Conservation (phyloP, 1,140 invertebrate genomes). For the Himalopsyche phryganea region DNA sequence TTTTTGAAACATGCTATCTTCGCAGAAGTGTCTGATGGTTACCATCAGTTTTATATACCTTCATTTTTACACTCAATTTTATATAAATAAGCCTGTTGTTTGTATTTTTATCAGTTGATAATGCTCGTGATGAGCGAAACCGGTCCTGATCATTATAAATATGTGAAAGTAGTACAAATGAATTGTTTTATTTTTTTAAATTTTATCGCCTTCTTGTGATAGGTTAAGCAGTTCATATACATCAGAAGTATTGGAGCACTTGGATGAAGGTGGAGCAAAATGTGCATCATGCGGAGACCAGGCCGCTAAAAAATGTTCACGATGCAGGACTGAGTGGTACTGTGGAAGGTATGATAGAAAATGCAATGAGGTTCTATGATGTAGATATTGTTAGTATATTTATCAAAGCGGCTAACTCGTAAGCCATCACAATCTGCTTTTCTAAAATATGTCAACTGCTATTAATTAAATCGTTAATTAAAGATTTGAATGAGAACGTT, state of each 20-base stretch:
- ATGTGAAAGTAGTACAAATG: neutral
- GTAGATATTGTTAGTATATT: neutral
- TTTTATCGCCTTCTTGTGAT: conserved; percentile 6
- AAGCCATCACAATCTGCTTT: neutral
- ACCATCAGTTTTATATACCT: too few relatives aligned
- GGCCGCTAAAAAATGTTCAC: conserved; percentile 55
- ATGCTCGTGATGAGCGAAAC: too few relatives aligned
- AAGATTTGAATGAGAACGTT: neutral
- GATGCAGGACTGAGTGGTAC: conserved; percentile 59
- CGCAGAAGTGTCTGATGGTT: too few relatives aligned
- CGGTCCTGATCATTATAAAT: too few relatives aligned
- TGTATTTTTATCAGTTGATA: too few relatives aligned
- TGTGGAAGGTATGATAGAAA: conserved; percentile 47
- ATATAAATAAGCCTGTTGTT: too few relatives aligned
- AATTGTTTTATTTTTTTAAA: neutral
- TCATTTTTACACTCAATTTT: too few relatives aligned
- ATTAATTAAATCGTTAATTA: neutral
- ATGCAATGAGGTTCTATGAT: neutral
- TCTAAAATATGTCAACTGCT: neutral
- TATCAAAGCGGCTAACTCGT: neutral
- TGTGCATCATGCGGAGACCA: conserved; percentile 54
- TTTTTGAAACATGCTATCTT: neutral
- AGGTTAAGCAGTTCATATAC: conserved; percentile 52
- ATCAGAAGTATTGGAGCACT: conserved; percentile 52
- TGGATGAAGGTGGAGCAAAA: conserved; percentile 50